phyloP scores from a whole-genome alignment of 2,113 vertebrate genomes.

The Alosa alosa region DNA sequence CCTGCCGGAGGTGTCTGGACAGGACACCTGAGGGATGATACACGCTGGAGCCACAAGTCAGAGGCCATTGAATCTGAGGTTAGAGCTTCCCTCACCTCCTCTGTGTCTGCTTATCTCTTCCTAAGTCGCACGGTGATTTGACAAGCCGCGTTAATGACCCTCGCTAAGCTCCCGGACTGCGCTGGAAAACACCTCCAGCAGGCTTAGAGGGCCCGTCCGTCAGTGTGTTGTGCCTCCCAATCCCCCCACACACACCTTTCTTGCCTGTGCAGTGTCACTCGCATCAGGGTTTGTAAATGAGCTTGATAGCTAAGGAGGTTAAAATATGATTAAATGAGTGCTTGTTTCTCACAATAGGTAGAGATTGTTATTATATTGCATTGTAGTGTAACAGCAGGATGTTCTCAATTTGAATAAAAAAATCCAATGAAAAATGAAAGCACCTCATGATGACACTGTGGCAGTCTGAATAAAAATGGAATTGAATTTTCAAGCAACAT shows the following conservation, averaged over 20 bases:
- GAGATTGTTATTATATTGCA: too few species aligned
- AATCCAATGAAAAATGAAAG: too few species aligned
- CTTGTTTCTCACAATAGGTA: too few species aligned
- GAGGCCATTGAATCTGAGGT: slow-evolving; percentile 34
- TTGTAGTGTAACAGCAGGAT: too few species aligned
- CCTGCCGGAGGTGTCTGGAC: not conserved
- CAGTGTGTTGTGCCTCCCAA: too few species aligned
- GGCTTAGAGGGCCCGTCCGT: not conserved
- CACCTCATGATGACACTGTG: too few species aligned
- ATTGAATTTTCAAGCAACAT: too few species aligned
- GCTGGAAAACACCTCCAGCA: not conserved
- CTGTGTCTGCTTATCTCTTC: slow-evolving; percentile 24
- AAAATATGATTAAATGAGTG: too few species aligned
- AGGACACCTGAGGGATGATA: slow-evolving; percentile 5
- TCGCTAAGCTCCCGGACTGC: not conserved
- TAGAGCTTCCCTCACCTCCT: slow-evolving; percentile 30
- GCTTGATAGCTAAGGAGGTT: not conserved
- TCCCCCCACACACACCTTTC: too few species aligned
- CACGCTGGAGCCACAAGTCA: slow-evolving; percentile 26
- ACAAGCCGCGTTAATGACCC: slow-evolving; percentile 35
- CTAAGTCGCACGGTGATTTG: slow-evolving; percentile 18
- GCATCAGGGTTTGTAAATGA: not conserved
- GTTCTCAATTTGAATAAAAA: too few species aligned
- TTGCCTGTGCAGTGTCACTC: not conserved
- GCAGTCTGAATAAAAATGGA: too few species aligned